A percentile compares a stretch with the other conserved stretches of the same genome.
These are phyloP conservation scores for Spea hammondii DNA, from an alignment of 2,797 vertebrate genomes.

Conservation along the genomic window DNA sequence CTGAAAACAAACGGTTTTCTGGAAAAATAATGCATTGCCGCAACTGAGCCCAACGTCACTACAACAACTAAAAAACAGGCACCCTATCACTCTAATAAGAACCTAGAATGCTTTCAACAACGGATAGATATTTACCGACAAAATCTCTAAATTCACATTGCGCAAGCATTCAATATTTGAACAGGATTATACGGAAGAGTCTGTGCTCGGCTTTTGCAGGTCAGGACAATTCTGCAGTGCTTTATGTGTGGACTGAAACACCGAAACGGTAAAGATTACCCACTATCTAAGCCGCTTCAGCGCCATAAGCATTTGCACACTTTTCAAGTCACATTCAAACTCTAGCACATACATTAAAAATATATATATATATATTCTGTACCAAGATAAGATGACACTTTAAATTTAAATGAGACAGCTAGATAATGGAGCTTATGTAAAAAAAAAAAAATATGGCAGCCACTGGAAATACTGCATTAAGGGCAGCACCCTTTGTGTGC, in stretches of 20 bases:
- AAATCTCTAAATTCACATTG: too few species aligned
- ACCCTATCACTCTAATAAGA: too few species aligned
- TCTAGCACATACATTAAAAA: too few species aligned
- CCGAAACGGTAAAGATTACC: conserved; percentile 38
- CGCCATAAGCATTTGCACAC: conserved; percentile 23
- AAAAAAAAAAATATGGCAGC: conserved; percentile 17
- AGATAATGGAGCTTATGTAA: not conserved
- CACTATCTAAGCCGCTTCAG: conserved; percentile 41
- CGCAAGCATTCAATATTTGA: too few species aligned
- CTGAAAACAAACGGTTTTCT: not conserved
- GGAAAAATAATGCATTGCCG: not conserved
- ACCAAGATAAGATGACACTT: not conserved
- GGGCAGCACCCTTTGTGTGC: conserved; percentile 12
- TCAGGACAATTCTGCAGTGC: conserved; percentile 1
- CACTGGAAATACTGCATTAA: conserved; percentile 19
- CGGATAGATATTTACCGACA: too few species aligned
- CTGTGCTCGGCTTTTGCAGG: not conserved
- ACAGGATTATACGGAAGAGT: too few species aligned
- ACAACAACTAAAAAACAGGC: too few species aligned
- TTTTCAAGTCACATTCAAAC: conserved; percentile 21
- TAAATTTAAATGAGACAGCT: not conserved
- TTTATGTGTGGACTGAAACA: conserved; percentile 2
- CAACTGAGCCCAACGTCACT: too few species aligned
- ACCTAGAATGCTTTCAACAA: too few species aligned
- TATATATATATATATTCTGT: not conserved